Conservation (phyloP, 2,888 invertebrate genomes). For the Limnephilus rhombicus region DNA sequence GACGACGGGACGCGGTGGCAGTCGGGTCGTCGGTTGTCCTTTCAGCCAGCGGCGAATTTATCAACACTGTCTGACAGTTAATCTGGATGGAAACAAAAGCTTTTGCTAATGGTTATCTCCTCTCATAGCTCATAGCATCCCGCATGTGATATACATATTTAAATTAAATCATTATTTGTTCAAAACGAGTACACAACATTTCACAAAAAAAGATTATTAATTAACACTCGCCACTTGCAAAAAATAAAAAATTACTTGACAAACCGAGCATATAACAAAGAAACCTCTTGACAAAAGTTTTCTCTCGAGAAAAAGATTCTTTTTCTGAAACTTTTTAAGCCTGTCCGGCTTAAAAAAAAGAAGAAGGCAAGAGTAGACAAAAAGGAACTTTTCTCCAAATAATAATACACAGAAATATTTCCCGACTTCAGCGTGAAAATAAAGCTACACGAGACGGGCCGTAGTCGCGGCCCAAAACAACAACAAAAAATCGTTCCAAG, state of each 20-base stretch:
- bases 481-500: neutral
- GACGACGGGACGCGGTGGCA: neutral
- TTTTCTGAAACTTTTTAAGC: neutral
- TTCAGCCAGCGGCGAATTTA: conserved; percentile 27
- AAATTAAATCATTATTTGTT: neutral
- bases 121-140: neutral
- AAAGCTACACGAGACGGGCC: conserved; percentile 11
- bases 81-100: conserved; percentile 14
- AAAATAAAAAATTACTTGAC: neutral
- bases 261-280: neutral
- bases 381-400: neutral
- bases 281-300: neutral
- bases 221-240: neutral
- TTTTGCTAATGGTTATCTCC: neutral
- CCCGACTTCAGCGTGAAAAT: neutral
- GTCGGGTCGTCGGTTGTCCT: conserved; percentile 18
- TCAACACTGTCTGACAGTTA: conserved; percentile 7
- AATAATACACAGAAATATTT: conserved; percentile 20
- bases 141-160: neutral
- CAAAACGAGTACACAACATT: neutral
- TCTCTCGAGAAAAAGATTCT: neutral
- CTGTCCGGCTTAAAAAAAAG: neutral
- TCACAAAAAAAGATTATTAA: neutral
- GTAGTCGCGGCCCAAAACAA: neutral
- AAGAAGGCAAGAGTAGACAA: neutral